These are phyloP conservation scores for Musca domestica DNA, from an alignment of 1,140 invertebrate genomes.

Conservation along the genomic window DNA sequence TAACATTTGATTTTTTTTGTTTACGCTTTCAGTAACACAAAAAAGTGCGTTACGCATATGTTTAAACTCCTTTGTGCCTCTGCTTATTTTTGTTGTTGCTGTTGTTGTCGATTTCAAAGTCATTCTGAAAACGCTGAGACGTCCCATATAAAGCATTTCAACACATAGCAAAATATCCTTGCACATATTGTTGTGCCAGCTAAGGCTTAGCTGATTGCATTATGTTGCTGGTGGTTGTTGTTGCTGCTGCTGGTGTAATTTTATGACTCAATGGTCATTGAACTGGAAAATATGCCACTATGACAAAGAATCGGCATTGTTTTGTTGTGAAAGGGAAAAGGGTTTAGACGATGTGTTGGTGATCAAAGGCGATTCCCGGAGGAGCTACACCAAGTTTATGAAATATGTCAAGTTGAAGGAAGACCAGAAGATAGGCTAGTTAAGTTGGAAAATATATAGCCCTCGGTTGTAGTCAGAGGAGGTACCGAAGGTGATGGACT, in stretches of 20 bases:
- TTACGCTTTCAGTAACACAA: background rate
- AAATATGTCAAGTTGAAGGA: too few relatives aligned
- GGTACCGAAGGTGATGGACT: too few relatives aligned
- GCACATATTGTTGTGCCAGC: background rate
- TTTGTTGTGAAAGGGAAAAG: too few relatives aligned
- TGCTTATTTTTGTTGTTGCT: too few relatives aligned
- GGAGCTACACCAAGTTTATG: too few relatives aligned
- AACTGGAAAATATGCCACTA: conserved; percentile 21
- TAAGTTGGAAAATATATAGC: too few relatives aligned
- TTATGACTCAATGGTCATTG: conserved; percentile 10
- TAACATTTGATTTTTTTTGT: conserved; percentile 4
- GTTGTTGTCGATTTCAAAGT: background rate
- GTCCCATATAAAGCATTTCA: background rate
- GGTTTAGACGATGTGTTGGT: too few relatives aligned
- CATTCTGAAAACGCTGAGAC: background rate
- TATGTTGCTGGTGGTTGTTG: conserved; percentile 1
- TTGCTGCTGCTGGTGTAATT: too few relatives aligned
- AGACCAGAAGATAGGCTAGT: too few relatives aligned
- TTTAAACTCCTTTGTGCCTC: background rate
- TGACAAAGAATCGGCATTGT: background rate
- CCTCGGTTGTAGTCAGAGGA: too few relatives aligned
- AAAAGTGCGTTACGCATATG: conserved; percentile 18
- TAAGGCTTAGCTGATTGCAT: background rate
- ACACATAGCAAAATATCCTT: conserved; percentile 9
- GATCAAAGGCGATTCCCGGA: too few relatives aligned